Evolutionary conservation across 1,140 invertebrate genomes (phyloP).

Genomic region (Neoseiulus cucumeris): DNA sequence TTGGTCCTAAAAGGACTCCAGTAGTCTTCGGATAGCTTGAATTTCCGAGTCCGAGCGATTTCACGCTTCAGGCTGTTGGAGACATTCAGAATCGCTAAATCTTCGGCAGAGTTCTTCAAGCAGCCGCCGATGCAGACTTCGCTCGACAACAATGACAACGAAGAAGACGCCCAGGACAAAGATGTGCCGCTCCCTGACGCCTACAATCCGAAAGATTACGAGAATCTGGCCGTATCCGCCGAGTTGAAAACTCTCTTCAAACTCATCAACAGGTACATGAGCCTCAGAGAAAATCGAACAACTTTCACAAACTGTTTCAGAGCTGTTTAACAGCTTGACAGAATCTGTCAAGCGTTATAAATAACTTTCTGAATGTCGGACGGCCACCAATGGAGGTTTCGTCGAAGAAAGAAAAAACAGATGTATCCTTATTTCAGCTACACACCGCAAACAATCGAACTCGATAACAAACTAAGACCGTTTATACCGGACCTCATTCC

Average conservation of each 20-base stretch:
- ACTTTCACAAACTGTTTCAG: no score
- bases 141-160: slow-evolving; percentile 12
- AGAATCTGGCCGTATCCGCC: slow-evolving; percentile 51
- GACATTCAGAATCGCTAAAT: background rate
- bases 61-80: no score
- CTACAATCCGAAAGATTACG: slow-evolving; percentile 65
- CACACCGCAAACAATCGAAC: slow-evolving; percentile 69
- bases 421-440: slow-evolving; percentile 39
- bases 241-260: slow-evolving; percentile 83
- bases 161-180: slow-evolving; percentile 13
- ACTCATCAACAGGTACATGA: slow-evolving; percentile 57
- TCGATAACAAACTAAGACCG: slow-evolving; percentile 71
- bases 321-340: no score
- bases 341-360: no score
- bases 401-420: background rate
- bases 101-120: slow-evolving; percentile 6
- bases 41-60: no score
- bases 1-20: no score
- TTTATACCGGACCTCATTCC: slow-evolving; percentile 94
- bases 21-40: no score
- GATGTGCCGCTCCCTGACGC: slow-evolving; percentile 24
- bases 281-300: no score
- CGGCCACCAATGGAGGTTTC: no score
- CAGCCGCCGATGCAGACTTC: slow-evolving; percentile 7
- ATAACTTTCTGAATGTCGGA: no score